Evolutionary conservation across 2,113 vertebrate genomes (phyloP).

Genomic region (Rhea pennata): DNA sequence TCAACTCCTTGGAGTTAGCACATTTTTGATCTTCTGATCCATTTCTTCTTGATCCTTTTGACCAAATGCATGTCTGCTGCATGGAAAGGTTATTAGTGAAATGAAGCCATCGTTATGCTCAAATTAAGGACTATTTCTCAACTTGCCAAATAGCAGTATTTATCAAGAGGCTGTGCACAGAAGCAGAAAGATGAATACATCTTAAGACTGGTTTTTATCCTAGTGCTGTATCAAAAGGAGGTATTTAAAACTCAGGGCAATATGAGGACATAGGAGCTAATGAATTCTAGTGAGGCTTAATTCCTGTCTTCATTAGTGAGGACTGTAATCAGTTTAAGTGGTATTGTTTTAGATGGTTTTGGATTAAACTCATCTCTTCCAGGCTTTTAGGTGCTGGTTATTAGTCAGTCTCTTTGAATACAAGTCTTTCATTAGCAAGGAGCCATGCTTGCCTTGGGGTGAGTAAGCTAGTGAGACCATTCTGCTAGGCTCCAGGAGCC

Average conservation of each 20-base stretch:
- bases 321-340: neutral
- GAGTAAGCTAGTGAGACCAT: neutral
- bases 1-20: neutral
- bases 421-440: neutral
- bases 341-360: neutral
- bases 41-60: neutral
- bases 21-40: neutral
- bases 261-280: neutral
- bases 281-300: neutral
- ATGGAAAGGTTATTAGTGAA: neutral
- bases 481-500: neutral
- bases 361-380: neutral
- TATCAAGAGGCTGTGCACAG: neutral
- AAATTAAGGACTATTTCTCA: neutral
- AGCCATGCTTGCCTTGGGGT: neutral
- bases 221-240: neutral
- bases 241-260: neutral
- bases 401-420: constrained; percentile 7
- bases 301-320: neutral
- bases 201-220: neutral
- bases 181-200: neutral
- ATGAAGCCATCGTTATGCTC: neutral
- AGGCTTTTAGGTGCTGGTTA: neutral
- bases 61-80: fast-evolving
- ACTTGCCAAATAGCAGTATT: neutral